Conservation (phyloP, 2,888 invertebrate species). For the Myathropa florea region DNA sequence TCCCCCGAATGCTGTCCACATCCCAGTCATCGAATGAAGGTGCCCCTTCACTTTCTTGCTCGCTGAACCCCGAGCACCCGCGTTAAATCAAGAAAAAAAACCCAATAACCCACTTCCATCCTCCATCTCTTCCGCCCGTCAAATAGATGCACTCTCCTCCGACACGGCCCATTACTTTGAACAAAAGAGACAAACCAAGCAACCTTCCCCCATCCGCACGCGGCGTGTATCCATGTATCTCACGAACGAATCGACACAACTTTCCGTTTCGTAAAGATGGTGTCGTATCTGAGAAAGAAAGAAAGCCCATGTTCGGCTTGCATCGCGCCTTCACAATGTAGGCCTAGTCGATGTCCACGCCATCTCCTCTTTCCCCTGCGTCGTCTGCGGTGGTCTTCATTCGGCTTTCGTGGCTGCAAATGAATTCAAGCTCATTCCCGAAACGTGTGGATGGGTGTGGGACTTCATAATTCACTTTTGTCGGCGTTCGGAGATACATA, state of each 20-base stretch:
- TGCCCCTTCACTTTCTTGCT: not conserved
- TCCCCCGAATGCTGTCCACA: too few relatives aligned
- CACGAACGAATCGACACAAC: constrained; percentile 57
- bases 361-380: not conserved
- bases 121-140: not conserved
- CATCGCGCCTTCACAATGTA: constrained; percentile 33
- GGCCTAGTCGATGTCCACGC: constrained; percentile 36
- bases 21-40: too few relatives aligned
- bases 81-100: not conserved
- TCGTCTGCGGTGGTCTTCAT: too few relatives aligned
- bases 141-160: constrained; percentile 20
- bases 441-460: constrained; percentile 3
- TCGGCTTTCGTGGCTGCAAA: too few relatives aligned
- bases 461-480: constrained; percentile 62
- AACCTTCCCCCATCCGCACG: not conserved
- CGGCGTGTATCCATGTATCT: not conserved
- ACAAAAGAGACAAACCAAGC: not conserved
- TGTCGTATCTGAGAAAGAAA: constrained; percentile 5
- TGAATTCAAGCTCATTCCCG: too few relatives aligned
- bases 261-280: constrained; percentile 59
- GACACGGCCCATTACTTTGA: not conserved
- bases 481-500: not conserved
- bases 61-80: not conserved
- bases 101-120: constrained; percentile 47
- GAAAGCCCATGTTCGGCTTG: constrained; percentile 6